Conservation (phyloP, 2,113 vertebrate genomes). For the Phodopus roborovskii region DNA sequence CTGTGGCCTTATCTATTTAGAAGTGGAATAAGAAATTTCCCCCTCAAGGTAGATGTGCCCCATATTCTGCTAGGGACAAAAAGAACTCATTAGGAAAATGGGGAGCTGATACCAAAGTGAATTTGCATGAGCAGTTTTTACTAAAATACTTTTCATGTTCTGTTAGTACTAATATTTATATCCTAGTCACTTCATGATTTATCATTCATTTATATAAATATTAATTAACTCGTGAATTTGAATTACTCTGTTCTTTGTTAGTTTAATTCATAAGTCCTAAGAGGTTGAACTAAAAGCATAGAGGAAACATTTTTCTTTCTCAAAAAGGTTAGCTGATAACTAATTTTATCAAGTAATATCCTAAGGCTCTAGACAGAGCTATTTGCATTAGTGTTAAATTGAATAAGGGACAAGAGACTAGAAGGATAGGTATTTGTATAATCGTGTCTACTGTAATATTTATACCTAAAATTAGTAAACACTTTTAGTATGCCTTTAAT, state of each 20-base stretch:
- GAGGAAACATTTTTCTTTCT: background rate
- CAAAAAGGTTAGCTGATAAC: background rate
- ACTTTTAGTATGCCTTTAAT: background rate
- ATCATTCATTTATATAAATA: constrained; percentile 8
- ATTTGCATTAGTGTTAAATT: background rate
- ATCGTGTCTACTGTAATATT: background rate
- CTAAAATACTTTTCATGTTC: background rate
- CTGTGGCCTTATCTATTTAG: background rate
- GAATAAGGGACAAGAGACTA: background rate
- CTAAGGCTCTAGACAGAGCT: background rate
- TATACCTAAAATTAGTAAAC: background rate
- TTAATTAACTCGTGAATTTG: background rate
- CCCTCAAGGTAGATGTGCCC: background rate
- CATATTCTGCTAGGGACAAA: background rate
- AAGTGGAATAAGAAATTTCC: no score
- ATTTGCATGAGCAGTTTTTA: background rate
- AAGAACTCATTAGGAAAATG: background rate
- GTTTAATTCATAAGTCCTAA: background rate
- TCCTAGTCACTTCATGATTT: background rate
- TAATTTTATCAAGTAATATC: background rate
- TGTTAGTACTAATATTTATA: background rate
- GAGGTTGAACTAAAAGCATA: background rate
- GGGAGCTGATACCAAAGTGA: background rate
- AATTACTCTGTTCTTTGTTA: background rate
- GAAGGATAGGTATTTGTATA: background rate